Conservation (phyloP, 2,888 invertebrate genomes). For the Gonocerus acuteangulatus region DNA sequence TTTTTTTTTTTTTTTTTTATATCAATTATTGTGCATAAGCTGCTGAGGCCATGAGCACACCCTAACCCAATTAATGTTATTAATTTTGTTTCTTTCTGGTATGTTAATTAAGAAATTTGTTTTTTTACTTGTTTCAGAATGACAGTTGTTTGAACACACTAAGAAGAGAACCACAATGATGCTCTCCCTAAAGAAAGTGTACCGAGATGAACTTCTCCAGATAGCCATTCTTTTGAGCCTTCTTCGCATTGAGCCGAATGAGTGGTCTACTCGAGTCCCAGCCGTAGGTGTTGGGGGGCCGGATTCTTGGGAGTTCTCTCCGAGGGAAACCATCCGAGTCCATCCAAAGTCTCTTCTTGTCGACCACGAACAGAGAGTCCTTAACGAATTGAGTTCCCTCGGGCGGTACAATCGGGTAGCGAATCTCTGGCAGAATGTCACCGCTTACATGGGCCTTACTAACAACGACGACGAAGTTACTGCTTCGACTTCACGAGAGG, state of each 20-base stretch:
- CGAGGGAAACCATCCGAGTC: constrained; percentile 41
- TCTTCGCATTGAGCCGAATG: constrained; percentile 50
- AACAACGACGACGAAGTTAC: constrained; percentile 24
- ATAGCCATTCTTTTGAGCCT: constrained; percentile 73
- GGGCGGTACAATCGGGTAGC: constrained; percentile 54
- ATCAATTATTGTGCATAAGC: no score
- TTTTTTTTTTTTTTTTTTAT: no score
- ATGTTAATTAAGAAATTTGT: neutral
- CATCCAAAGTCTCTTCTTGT: constrained; percentile 65
- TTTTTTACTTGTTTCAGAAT: constrained; percentile 7
- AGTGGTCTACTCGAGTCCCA: constrained; percentile 49
- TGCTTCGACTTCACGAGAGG: constrained; percentile 26
- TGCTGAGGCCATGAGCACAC: no score
- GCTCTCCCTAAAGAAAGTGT: constrained; percentile 74
- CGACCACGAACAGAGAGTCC: constrained; percentile 59
- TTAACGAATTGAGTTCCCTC: constrained; percentile 64
- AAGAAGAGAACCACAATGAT: constrained; percentile 45
- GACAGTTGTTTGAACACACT: neutral
- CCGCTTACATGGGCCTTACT: constrained; percentile 49
- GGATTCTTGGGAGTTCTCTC: constrained; percentile 14
- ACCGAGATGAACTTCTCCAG: constrained; percentile 72
- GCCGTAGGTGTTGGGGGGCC: constrained; percentile 44
- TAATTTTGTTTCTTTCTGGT: no score
- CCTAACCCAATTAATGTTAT: no score
- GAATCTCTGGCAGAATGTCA: constrained; percentile 49